These are phyloP conservation scores for Chinchilla lanigera DNA, from an alignment of 2,113 vertebrate species.

Conservation along the genomic window DNA sequence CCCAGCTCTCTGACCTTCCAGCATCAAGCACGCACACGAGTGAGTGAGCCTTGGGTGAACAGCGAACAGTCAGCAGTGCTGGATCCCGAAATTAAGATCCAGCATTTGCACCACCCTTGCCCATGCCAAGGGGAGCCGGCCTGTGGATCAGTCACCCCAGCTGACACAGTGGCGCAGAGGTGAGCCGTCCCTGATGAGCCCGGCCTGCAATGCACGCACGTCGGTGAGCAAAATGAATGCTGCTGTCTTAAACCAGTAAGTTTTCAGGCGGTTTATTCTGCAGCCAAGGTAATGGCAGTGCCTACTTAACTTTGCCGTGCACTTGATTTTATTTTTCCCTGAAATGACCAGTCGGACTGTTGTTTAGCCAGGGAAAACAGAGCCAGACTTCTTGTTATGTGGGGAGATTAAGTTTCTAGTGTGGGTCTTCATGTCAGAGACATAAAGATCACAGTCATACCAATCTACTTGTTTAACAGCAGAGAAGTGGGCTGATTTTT, in stretches of 20 bases:
- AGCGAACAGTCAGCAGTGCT: not conserved
- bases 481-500: not conserved
- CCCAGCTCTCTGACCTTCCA: not conserved
- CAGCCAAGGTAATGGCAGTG: slow-evolving; percentile 25
- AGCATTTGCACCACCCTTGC: not conserved
- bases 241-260: not conserved
- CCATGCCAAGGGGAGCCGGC: not conserved
- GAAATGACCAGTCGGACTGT: not conserved
- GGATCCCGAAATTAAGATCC: not conserved
- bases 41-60: not conserved
- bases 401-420: slow-evolving; percentile 41
- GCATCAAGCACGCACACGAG: not conserved
- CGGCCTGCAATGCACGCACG: not conserved
- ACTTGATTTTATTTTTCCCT: slow-evolving; percentile 9
- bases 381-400: slow-evolving; percentile 57
- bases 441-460: not conserved
- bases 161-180: not conserved
- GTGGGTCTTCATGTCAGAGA: slow-evolving; percentile 25
- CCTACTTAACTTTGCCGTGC: not conserved
- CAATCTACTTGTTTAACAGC: slow-evolving; percentile 13
- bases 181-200: not conserved
- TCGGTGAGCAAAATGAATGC: slow-evolving; percentile 37
- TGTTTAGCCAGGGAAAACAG: not conserved
- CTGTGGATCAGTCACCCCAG: not conserved
- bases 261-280: slow-evolving; percentile 26